Base-by-base conservation (phyloP, 1,140 invertebrate genomes). In the Drosophila parvula region DNA sequence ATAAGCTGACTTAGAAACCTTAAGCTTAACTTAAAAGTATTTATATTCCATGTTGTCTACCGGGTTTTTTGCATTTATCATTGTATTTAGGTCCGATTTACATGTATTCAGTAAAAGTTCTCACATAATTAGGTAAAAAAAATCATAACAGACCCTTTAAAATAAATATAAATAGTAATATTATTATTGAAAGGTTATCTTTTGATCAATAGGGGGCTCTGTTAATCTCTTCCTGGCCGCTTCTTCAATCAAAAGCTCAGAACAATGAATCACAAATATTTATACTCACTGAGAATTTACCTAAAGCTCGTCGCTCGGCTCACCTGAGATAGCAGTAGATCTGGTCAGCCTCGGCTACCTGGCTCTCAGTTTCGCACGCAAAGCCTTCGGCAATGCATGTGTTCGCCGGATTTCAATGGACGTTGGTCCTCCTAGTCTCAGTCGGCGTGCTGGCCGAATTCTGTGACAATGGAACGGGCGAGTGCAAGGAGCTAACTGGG, bases 381-480 rank as follows among this genome's bases (percentile, higher is more conserved):
- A 48, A 34, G 43, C 44, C 28, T 36, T 36, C 6, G 45, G 51
- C 18, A 22, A 71, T 71, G 68, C 11, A 59, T 41, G 43, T 38
- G 36, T n/a, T 50, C 2, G 3, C 44, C 43, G 38, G 51, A 48
- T 36, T 41, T 41, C 50, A 30, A 38, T 70, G 41, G 32, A 27
- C 76, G 44, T 1, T 70, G 27, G n/a, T 74, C n/a, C 12, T 75
- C 1, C n/a, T 75, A 2, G 8, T 51, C n/a, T 12, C 41, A 11
- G 9, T 16, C 12, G 2, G 40, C 11, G 64, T 61, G 5, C 8
- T n/a, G 8, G 28, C 76, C 18, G 83, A 88, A 5, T 70, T 70
- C 14, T 89, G 84, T 41, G 80, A 89, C 16, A 61, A 77, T 22
- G 80, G 84, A 1, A 67, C 78, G 2, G 86, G 86, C 32, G 79